A percentile compares a stretch with the other conserved stretches of the same genome.
Evolutionary conservation across 1,140 invertebrate species (phyloP).

Genomic region (Listronotus bonariensis): DNA sequence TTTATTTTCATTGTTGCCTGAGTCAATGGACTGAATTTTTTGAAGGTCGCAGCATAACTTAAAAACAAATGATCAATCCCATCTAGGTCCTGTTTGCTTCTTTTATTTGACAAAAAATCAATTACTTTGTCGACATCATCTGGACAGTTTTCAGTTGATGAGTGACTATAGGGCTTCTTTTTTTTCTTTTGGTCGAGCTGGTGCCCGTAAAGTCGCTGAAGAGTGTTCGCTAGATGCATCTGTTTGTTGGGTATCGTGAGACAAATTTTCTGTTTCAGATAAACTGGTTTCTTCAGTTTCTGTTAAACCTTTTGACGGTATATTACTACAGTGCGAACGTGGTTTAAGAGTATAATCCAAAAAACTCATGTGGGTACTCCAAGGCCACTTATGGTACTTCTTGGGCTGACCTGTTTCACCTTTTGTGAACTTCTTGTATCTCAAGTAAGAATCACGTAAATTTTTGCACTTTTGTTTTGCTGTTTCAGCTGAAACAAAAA

Average conservation of each 20-base stretch:
- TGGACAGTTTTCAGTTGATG: too few species aligned
- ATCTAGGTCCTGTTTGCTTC: too few species aligned
- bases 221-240: too few species aligned
- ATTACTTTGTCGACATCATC: too few species aligned
- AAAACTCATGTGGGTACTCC: slow-evolving; percentile 9
- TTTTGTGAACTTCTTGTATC: slow-evolving; percentile 12
- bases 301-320: neutral
- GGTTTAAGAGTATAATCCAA: neutral
- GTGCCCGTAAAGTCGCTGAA: too few species aligned
- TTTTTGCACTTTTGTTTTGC: neutral
- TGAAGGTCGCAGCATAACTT: slow-evolving; percentile 17
- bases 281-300: too few species aligned
- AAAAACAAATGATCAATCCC: slow-evolving; percentile 23
- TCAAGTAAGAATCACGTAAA: slow-evolving; percentile 2
- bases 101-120: too few species aligned
- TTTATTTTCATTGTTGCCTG: slow-evolving; percentile 5
- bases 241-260: too few species aligned
- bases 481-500: too few species aligned
- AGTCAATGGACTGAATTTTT: slow-evolving; percentile 1
- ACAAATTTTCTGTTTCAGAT: too few species aligned
- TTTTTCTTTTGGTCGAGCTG: too few species aligned
- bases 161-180: too few species aligned
- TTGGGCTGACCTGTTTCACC: neutral
- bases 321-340: slow-evolving; percentile 2
- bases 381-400: slow-evolving; percentile 7